Conservation (phyloP, 2,113 vertebrate genomes). For the Passer montanus region DNA sequence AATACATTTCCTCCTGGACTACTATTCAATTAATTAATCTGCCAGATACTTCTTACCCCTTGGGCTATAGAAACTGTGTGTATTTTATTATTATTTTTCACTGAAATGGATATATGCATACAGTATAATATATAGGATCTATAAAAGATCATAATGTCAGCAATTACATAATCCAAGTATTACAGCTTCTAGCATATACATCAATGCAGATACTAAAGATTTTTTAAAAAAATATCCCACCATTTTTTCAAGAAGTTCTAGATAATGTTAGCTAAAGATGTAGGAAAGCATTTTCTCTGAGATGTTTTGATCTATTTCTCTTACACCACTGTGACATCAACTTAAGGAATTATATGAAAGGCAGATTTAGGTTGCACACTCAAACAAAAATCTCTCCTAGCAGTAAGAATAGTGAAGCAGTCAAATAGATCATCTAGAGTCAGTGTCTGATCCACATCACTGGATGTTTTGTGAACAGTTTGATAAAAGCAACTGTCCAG, state of each 20-base stretch:
- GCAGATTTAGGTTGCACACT: background rate
- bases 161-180: background rate
- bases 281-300: background rate
- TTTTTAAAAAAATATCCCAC: background rate
- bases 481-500: background rate
- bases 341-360: background rate
- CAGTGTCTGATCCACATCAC: background rate
- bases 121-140: background rate
- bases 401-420: background rate
- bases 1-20: conserved; percentile 31
- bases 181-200: background rate
- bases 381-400: background rate
- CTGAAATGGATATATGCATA: background rate
- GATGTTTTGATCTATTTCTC: background rate
- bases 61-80: background rate
- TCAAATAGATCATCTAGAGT: background rate
- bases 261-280: background rate
- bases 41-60: background rate
- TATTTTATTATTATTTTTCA: background rate
- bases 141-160: background rate
- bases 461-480: background rate
- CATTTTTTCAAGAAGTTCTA: background rate
- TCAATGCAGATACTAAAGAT: background rate
- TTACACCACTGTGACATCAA: background rate
- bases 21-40: conserved; percentile 51